A percentile compares a stretch with the other conserved stretches of the same genome.
phyloP scores from a whole-genome alignment of 2,888 invertebrate species.

The Calliphora vomitoria region DNA sequence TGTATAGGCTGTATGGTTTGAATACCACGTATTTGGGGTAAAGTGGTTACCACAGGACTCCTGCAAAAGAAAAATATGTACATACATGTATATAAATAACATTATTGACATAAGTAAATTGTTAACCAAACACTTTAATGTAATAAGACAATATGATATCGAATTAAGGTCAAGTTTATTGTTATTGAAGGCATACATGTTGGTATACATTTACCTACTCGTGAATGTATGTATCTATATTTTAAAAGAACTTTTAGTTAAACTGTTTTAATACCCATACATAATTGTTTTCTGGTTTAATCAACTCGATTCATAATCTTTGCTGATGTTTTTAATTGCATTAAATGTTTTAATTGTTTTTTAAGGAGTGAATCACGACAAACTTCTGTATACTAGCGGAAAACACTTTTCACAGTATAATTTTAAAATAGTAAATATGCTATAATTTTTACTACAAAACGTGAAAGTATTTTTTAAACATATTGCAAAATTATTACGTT shows the following conservation, averaged over 20 bases:
- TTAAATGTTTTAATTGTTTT: background rate
- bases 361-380: too few relatives aligned
- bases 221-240: background rate
- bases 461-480: too few relatives aligned
- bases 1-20: conserved; percentile 77
- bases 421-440: too few relatives aligned
- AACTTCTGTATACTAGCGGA: too few relatives aligned
- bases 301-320: background rate
- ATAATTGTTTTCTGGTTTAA: too few relatives aligned
- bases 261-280: background rate
- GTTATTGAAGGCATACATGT: conserved; percentile 24
- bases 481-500: background rate
- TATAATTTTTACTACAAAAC: too few relatives aligned
- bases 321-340: background rate
- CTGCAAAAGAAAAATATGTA: conserved; percentile 70
- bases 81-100: conserved; percentile 2
- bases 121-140: conserved; percentile 1
- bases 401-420: too few relatives aligned
- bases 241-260: background rate
- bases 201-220: background rate
- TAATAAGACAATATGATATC: conserved; percentile 40
- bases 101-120: conserved; percentile 8
- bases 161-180: conserved; percentile 47
- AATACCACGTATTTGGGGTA: conserved; percentile 81
- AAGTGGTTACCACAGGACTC: conserved; percentile 81